A percentile compares a stretch with the other conserved stretches of the same genome.
phyloP scores from a whole-genome alignment of 2,888 invertebrate species.

The Oxyteleia sp. region DNA sequence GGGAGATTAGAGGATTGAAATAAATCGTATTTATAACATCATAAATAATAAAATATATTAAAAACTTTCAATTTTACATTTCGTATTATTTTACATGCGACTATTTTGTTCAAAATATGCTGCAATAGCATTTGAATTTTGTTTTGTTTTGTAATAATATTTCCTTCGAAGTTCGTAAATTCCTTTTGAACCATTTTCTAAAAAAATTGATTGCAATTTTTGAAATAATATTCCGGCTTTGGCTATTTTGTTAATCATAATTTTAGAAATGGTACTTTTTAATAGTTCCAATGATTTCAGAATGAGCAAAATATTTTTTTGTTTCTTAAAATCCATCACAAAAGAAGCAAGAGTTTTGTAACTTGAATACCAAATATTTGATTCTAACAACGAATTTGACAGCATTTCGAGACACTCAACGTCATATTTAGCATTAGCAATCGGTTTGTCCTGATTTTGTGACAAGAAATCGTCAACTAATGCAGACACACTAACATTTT shows the following conservation, averaged over 20 bases:
- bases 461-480: neutral
- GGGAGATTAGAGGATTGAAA: too few species aligned
- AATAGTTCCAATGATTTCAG: constrained; percentile 17
- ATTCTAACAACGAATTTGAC: neutral
- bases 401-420: neutral
- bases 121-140: constrained; percentile 19
- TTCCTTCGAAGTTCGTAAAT: constrained; percentile 6
- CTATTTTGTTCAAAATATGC: neutral
- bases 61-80: too few species aligned
- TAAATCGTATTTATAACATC: too few species aligned
- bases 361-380: constrained; percentile 17
- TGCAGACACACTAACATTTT: neutral
- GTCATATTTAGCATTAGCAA: neutral
- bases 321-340: neutral
- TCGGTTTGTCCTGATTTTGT: neutral
- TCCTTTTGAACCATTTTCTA: constrained; percentile 6
- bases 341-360: constrained; percentile 9
- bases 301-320: constrained; percentile 6
- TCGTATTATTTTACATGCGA: too few species aligned
- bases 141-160: constrained; percentile 1
- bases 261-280: constrained; percentile 19
- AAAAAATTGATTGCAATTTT: constrained; percentile 7
- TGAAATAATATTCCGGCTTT: constrained; percentile 26
- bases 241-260: constrained; percentile 22
- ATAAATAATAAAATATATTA: too few species aligned